Base-by-base conservation (phyloP, 2,113 vertebrate species). In the Ameiurus melas region DNA sequence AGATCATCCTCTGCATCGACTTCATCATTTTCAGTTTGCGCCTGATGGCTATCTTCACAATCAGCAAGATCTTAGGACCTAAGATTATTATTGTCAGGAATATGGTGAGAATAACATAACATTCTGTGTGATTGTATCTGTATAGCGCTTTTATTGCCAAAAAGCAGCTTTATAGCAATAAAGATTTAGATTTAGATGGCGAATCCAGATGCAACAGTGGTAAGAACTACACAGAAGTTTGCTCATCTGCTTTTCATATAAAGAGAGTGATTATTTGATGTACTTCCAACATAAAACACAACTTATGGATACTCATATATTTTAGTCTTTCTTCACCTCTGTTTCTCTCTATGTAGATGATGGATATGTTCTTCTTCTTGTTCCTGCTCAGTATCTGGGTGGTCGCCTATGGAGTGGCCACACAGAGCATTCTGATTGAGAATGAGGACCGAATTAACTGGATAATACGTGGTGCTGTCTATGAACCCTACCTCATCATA, bases 301-400 rank as follows among this genome's bases (percentile, higher is more conserved):
- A 39, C 14, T n/a, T 58, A 58, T 58, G 33, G 30, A 36, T 20
- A 51, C 51, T 8, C 27, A 55, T n/a, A 20, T 51, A 70, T 70
- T 33, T 71, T 39, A 57, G 6, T 87, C 1, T 39, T 73, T 87
- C 5, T 68, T 64, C 1, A 39, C 19, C 64, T 88, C 7, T 22
- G 47, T 64, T 62, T n/a, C 51, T 47, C 22, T 85, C 17, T 85
- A 25, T 82, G 27, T 94, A 99, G 98, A 97, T 99, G 96, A 98
- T 95, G 95, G 98, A 99, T 7, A 93, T 99, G 95, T 99, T 99
- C 95, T 98, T 99, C 95, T 99, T 99, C 93, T 96, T 99, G 94
- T 99, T 99, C 94, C 94, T 99, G 88, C 91, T 99, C 92, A 97
- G 97, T 6, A 97, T 99, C 92, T 99, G 98, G 97, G 97, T 99